Conservation (phyloP, 2,888 invertebrate genomes). For the Lasioglossum zephyrum region DNA sequence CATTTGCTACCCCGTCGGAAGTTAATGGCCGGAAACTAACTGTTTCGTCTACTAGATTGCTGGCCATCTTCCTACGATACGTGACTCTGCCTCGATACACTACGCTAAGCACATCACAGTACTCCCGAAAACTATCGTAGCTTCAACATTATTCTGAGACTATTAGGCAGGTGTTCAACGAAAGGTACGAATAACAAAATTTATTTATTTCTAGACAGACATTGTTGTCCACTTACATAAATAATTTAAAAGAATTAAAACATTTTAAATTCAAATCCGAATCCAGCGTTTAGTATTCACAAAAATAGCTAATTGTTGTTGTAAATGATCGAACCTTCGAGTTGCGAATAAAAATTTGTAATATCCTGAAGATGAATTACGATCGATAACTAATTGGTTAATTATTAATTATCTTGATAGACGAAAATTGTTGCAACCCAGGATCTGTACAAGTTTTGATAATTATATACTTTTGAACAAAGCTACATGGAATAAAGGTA, state of each 20-base stretch:
- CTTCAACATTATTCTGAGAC: background rate
- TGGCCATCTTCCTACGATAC: background rate
- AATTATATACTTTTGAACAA: too few relatives aligned
- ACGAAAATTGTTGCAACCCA: background rate
- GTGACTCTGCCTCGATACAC: background rate
- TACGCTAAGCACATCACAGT: too few relatives aligned
- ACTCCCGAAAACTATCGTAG: background rate
- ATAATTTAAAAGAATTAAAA: too few relatives aligned
- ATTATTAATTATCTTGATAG: background rate
- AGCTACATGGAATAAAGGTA: background rate
- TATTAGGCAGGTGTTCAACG: background rate
- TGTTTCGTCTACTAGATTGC: constrained; percentile 24
- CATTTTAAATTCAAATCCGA: too few relatives aligned
- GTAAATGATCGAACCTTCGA: too few relatives aligned
- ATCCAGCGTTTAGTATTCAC: too few relatives aligned
- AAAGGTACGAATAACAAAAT: background rate
- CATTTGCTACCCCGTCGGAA: constrained; percentile 18
- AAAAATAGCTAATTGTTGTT: too few relatives aligned
- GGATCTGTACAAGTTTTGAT: background rate
- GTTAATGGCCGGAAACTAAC: constrained; percentile 40
- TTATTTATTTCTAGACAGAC: background rate
- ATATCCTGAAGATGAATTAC: too few relatives aligned
- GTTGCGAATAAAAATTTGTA: too few relatives aligned
- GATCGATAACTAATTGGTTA: too few relatives aligned
- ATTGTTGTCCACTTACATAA: too few relatives aligned